Conservation (phyloP, 2,888 invertebrate species). For the Drosophila melanocephala region DNA sequence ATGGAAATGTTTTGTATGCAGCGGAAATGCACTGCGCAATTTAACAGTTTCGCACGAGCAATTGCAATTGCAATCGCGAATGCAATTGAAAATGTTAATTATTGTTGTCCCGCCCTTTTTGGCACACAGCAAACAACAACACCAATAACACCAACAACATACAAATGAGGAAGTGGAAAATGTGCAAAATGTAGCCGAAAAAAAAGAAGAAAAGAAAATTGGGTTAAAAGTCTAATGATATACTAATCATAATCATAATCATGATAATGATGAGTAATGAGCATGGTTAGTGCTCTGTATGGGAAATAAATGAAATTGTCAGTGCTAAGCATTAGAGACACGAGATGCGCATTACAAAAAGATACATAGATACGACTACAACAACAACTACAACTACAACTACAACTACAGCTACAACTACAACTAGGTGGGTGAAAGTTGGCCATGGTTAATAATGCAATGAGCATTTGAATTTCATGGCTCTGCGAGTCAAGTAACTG, state of each 20-base stretch:
- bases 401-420: neutral
- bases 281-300: neutral
- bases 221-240: conserved; percentile 67
- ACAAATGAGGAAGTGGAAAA: conserved; percentile 38
- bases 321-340: conserved; percentile 16
- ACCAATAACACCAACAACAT: conserved; percentile 2
- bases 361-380: neutral
- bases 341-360: conserved; percentile 13
- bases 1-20: conserved; percentile 34
- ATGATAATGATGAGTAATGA: conserved; percentile 20
- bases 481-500: conserved; percentile 14
- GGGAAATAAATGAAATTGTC: conserved; percentile 39
- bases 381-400: too few relatives aligned
- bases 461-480: conserved; percentile 28
- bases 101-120: conserved; percentile 36
- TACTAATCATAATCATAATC: conserved; percentile 17
- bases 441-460: conserved; percentile 50
- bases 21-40: conserved; percentile 47
- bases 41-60: conserved; percentile 45
- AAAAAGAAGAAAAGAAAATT: conserved; percentile 28
- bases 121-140: conserved; percentile 19
- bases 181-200: neutral
- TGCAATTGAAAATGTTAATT: conserved; percentile 64
- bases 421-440: conserved; percentile 46
- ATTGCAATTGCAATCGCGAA: conserved; percentile 39